These are phyloP conservation scores for Orussus abietinus DNA, from an alignment of 1,140 invertebrate species.

Conservation along the genomic window DNA sequence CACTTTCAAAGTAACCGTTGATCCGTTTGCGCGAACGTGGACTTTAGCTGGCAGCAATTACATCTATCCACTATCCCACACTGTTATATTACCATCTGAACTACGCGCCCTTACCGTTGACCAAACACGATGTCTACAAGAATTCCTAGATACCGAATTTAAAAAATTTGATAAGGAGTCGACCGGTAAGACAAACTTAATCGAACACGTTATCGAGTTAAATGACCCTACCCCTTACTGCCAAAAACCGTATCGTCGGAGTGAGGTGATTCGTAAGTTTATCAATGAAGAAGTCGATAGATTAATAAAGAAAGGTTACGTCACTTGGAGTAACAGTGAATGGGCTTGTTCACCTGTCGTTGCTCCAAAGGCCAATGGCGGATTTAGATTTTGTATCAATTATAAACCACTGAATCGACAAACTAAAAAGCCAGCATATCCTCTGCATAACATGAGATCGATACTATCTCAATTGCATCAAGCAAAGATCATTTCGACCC, in stretches of 20 bases:
- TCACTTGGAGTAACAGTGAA: constrained; percentile 16
- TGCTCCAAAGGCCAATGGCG: neutral
- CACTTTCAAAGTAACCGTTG: constrained; percentile 6
- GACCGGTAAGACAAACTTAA: constrained; percentile 9
- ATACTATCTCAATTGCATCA: constrained; percentile 18
- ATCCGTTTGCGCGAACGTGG: neutral
- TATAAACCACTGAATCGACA: constrained; percentile 11
- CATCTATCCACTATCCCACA: constrained; percentile 5
- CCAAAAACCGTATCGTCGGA: constrained; percentile 16
- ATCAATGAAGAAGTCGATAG: constrained; percentile 17
- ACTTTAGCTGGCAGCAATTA: constrained; percentile 11
- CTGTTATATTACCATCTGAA: neutral
- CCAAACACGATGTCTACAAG: neutral
- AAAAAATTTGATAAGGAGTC: constrained; percentile 11
- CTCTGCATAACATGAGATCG: constrained; percentile 11
- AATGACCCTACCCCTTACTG: constrained; percentile 9
- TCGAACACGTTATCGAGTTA: constrained; percentile 13
- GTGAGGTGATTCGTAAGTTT: constrained; percentile 13
- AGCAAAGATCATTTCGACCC: constrained; percentile 22
- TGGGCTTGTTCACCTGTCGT: too few relatives aligned
- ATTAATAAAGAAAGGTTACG: constrained; percentile 13
- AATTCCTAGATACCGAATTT: constrained; percentile 10
- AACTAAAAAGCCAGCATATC: constrained; percentile 18
- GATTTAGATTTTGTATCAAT: constrained; percentile 13
- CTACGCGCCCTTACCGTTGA: neutral